Percentiles rank a stretch among this genome's conserved stretches.
phyloP scores from a whole-genome alignment of 2,888 invertebrate species.

The Dione juno region DNA sequence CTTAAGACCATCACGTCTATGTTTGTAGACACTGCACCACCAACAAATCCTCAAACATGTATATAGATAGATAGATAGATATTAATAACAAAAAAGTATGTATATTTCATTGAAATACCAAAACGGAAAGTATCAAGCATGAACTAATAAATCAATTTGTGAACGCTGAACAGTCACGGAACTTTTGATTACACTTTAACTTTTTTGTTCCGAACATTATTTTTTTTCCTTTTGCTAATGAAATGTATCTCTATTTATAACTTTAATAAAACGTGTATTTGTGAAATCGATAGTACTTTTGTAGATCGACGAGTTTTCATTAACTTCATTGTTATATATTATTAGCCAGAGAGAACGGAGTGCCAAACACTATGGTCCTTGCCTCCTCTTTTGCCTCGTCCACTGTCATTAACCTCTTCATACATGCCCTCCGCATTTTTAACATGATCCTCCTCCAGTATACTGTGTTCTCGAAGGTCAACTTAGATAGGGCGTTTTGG shows the following conservation, averaged over 20 bases:
- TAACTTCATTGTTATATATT: not conserved
- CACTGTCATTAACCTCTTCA: too few species aligned
- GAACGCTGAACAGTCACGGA: conserved; percentile 27
- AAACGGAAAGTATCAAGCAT: conserved; percentile 13
- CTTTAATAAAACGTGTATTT: not conserved
- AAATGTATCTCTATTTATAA: conserved; percentile 6
- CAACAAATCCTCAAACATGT: too few species aligned
- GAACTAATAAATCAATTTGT: conserved; percentile 32
- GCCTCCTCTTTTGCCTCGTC: too few species aligned
- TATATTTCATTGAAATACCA: conserved; percentile 13
- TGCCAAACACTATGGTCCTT: too few species aligned
- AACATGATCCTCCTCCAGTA: too few species aligned
- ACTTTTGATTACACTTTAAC: conserved; percentile 31
- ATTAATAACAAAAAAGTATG: not conserved
- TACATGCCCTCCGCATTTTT: too few species aligned
- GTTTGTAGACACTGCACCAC: too few species aligned
- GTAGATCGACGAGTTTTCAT: not conserved
- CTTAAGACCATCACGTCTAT: too few species aligned
- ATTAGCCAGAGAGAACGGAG: too few species aligned
- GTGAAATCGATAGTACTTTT: not conserved
- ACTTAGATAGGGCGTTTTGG: too few species aligned
- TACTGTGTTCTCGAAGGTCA: too few species aligned
- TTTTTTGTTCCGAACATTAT: conserved; percentile 23
- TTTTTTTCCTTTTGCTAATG: conserved; percentile 20
- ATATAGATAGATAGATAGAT: too few species aligned